phyloP scores from a whole-genome alignment of 2,888 invertebrate species.

The Drosophila paranaensis region DNA sequence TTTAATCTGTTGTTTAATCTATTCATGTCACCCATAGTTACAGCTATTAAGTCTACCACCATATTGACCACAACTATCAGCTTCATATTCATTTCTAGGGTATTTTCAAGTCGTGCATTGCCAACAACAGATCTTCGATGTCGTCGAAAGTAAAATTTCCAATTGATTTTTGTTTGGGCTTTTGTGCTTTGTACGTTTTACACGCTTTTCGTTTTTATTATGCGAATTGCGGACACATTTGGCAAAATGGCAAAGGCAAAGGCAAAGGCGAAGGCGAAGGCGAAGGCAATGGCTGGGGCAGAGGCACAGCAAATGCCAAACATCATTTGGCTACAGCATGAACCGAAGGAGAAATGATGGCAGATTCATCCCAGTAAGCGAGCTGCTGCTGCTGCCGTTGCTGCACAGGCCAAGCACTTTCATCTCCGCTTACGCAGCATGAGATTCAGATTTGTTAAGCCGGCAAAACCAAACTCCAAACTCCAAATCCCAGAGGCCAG shows the following conservation, averaged over 20 bases:
- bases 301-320: conserved; percentile 11
- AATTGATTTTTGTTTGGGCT: conserved; percentile 74
- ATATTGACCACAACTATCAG: too few species aligned
- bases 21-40: too few species aligned
- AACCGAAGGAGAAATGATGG: conserved; percentile 51
- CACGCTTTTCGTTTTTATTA: conserved; percentile 77
- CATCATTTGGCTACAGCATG: conserved; percentile 66
- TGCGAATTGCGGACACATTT: conserved; percentile 66
- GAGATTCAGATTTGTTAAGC: conserved; percentile 58
- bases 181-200: conserved; percentile 59
- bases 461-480: conserved; percentile 25
- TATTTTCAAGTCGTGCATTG: not conserved
- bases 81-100: not conserved
- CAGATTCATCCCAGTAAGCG: conserved; percentile 17
- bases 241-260: conserved; percentile 48
- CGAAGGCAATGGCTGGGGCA: not conserved
- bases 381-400: conserved; percentile 3
- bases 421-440: conserved; percentile 76
- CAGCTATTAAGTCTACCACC: too few species aligned
- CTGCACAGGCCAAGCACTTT: conserved; percentile 57
- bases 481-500: conserved; percentile 30
- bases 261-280: conserved; percentile 16
- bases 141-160: conserved; percentile 80
- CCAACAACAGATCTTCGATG: conserved; percentile 14
- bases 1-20: too few species aligned